A percentile compares a stretch with the other conserved stretches of the same genome.
Conservation (phyloP, 2,797 vertebrate species). For the Sebastolobus alascanus region DNA sequence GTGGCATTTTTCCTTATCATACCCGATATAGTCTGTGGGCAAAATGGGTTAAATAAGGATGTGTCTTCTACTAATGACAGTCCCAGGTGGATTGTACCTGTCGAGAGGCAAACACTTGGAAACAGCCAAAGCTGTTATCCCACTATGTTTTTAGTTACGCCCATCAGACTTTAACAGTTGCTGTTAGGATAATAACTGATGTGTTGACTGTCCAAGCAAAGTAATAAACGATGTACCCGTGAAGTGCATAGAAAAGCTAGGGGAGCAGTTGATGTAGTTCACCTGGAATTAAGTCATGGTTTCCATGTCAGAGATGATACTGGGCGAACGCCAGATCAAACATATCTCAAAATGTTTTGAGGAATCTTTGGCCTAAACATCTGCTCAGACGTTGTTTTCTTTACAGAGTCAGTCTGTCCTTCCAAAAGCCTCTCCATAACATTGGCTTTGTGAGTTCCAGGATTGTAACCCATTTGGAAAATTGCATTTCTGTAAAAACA, state of each 20-base stretch:
- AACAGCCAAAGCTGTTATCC: not conserved
- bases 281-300: constrained; percentile 49
- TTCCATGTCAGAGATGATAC: constrained; percentile 41
- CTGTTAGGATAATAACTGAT: not conserved
- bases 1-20: too few species aligned
- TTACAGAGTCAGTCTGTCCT: constrained; percentile 3
- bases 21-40: too few species aligned
- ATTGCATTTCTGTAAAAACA: constrained; percentile 23
- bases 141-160: not conserved
- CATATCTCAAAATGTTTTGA: constrained; percentile 26
- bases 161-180: not conserved
- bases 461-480: constrained; percentile 21
- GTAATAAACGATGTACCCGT: not conserved
- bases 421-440: constrained; percentile 24
- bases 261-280: constrained; percentile 8
- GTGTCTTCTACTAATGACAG: not conserved
- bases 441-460: constrained; percentile 14
- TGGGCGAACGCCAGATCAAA: constrained; percentile 22
- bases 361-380: constrained; percentile 27
- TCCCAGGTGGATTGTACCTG: constrained; percentile 16
- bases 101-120: constrained; percentile 1
- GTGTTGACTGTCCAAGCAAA: constrained; percentile 5
- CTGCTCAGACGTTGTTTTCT: constrained; percentile 20
- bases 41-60: not conserved
- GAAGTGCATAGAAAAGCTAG: not conserved